A percentile compares a stretch with the other conserved stretches of the same genome.
Evolutionary conservation across 2,888 invertebrate genomes (phyloP).

Genomic region (Temnothorax unifasciatus): DNA sequence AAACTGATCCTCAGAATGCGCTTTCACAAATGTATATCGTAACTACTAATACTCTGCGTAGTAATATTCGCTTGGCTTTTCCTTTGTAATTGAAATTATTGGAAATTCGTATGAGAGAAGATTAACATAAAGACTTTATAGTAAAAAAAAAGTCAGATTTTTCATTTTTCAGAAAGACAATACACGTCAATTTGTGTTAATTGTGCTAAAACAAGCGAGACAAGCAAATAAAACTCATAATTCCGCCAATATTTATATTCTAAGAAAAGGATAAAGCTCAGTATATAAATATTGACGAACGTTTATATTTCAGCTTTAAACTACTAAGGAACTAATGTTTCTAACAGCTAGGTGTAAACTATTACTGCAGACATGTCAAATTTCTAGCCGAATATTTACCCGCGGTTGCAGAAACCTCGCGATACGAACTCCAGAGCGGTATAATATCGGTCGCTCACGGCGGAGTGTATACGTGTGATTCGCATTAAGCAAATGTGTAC

Average conservation of each 20-base stretch:
- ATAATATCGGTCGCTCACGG: conserved; percentile 11
- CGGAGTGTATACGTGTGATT: conserved; percentile 13
- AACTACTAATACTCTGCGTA: neutral
- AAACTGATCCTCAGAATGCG: neutral
- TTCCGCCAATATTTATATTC: neutral
- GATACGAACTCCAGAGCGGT: neutral
- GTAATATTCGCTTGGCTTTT: neutral
- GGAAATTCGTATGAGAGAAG: neutral
- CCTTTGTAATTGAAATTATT: neutral
- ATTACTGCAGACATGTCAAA: conserved; percentile 20
- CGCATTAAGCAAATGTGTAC: conserved; percentile 29
- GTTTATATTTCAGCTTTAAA: conserved; percentile 8
- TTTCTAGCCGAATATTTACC: conserved; percentile 4
- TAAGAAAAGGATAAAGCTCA: neutral
- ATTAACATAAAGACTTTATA: neutral
- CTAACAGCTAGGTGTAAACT: conserved; percentile 13
- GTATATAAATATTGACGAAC: neutral
- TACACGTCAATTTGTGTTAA: neutral
- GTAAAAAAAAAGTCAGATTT: neutral
- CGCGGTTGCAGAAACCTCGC: neutral
- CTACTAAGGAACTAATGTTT: neutral
- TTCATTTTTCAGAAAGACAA: neutral
- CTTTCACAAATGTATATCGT: neutral
- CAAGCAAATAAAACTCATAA: neutral
- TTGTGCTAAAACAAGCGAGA: neutral